phyloP scores from a whole-genome alignment of 2,888 invertebrate genomes.

The Nemotelus pantherinus region DNA sequence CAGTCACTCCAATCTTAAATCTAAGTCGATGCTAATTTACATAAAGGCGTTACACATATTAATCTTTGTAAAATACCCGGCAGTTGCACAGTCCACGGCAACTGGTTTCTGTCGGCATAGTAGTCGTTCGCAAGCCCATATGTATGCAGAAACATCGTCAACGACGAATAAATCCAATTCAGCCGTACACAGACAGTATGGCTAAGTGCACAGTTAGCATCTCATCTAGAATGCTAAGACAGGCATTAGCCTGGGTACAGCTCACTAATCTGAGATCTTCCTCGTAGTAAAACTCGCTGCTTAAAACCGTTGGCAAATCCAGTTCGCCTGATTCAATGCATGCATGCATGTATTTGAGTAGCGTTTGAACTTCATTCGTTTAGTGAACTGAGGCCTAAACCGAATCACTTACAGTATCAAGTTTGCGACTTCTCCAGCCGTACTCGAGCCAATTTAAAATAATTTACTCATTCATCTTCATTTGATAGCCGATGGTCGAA shows the following conservation, averaged over 20 bases:
- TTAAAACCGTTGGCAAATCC: conserved; percentile 24
- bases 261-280: conserved; percentile 38
- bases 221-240: conserved; percentile 33
- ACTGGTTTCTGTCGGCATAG: conserved; percentile 20
- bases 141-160: neutral
- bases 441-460: conserved; percentile 49
- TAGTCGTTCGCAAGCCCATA: conserved; percentile 9
- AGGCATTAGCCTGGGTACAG: conserved; percentile 28
- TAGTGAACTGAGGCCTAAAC: conserved; percentile 22
- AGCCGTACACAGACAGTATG: conserved; percentile 29
- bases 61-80: conserved; percentile 16
- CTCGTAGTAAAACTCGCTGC: neutral
- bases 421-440: conserved; percentile 26
- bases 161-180: conserved; percentile 19
- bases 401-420: conserved; percentile 16
- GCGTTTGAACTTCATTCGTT: neutral
- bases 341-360: neutral
- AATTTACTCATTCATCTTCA: conserved; percentile 51
- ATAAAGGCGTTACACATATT: conserved; percentile 42
- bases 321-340: conserved; percentile 16
- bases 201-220: conserved; percentile 34
- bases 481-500: conserved; percentile 40
- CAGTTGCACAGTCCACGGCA: conserved; percentile 12
- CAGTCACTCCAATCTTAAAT: conserved; percentile 7
- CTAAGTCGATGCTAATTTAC: conserved; percentile 31